A percentile compares a stretch with the other conserved stretches of the same genome.
These are phyloP conservation scores for Standfussiana lucernea DNA, from an alignment of 2,888 invertebrate species.

Conservation along the genomic window DNA sequence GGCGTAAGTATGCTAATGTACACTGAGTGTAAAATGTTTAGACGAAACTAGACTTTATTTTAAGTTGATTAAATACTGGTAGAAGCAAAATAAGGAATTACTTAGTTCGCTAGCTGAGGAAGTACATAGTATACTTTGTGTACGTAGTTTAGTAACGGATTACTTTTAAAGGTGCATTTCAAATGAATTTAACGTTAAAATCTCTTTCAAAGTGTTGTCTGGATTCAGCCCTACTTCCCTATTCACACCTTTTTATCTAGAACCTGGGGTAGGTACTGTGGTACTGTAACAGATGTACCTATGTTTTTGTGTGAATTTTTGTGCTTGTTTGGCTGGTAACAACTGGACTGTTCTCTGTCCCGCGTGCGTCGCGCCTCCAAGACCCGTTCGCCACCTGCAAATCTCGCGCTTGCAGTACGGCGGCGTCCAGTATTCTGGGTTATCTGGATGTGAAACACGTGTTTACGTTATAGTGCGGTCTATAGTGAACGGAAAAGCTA, in stretches of 20 bases:
- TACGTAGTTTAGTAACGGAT: too few species aligned
- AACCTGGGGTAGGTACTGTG: too few species aligned
- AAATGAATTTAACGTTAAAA: too few species aligned
- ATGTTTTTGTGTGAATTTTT: neutral
- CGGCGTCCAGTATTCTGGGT: neutral
- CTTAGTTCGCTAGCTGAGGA: neutral
- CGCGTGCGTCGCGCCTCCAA: neutral
- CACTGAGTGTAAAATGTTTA: conserved; percentile 1
- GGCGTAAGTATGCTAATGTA: conserved; percentile 17
- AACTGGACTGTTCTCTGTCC: neutral
- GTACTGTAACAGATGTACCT: neutral
- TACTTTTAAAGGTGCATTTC: too few species aligned
- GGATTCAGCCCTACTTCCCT: neutral
- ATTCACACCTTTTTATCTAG: neutral
- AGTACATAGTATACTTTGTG: neutral
- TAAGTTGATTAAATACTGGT: neutral
- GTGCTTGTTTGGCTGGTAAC: neutral
- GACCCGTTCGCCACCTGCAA: neutral
- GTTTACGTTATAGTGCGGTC: neutral
- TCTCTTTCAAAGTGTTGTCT: neutral
- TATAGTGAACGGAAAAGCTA: neutral
- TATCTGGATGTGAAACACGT: neutral
- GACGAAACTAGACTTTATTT: neutral
- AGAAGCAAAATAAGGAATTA: neutral
- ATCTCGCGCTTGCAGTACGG: neutral